Evolutionary conservation across 2,888 invertebrate species (phyloP), one percentile per base, ranked within the genome.

Genomic region (Chouioia cunea): DNA sequence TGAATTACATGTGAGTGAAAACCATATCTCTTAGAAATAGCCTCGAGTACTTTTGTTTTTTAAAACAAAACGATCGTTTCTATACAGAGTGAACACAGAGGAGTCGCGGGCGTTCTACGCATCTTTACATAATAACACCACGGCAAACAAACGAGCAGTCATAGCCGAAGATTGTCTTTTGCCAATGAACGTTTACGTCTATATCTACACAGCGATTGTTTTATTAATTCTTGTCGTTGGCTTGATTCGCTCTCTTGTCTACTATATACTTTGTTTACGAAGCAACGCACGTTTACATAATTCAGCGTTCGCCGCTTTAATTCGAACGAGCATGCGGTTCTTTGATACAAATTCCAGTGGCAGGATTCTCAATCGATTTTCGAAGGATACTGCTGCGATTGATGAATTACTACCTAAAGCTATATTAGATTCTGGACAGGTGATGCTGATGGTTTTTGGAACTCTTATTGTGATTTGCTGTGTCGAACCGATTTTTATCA

Each of bases 301-400:
- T 74, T 80, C 76, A 53, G 89, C 90, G 86, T 90, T 91, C 77
- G 75, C 80, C 8, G 83, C 87, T 15, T 81, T 91, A 14, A 86
- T 90, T n/a, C 81, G 88, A 65, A 86, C 89, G 0, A 87, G 87
- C 2, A 90, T 92, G 86, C 82, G 89, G 66, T 96, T 96, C 84
- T 97, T 95, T 81, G 94, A 96, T 79, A 91, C 90, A 0, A 96
- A 96, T 84, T 94, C 95, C 2, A 90, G 92, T 77, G 93, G 93
- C 43, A 88, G 93, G 60, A 93, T 96, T 74, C 87, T 96, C 56
- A 93, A 93, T 81, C 87, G 95, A 75, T 95, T 96, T 80, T 92
- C 95, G 0, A 95, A 95, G 82, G 95, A 96, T 79, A 90, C 93
- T 79, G 93, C 93, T 0, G 89, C 91, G 0, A 90, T 94, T 81